Base-by-base conservation (phyloP, 2,797 vertebrate species). In the Hapalemur alaotrensis region DNA sequence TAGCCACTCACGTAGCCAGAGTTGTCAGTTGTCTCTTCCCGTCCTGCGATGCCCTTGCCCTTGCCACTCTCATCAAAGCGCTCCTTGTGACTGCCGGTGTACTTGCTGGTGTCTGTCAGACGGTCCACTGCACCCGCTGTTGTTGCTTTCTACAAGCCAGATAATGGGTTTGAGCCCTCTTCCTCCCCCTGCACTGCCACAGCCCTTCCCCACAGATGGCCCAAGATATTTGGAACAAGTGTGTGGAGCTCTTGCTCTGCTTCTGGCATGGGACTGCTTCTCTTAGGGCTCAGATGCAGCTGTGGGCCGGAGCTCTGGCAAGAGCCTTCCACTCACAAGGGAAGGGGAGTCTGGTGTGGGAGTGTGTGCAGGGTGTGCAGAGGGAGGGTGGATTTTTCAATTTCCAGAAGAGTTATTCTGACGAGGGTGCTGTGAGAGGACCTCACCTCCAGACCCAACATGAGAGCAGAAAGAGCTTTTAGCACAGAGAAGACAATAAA, bases 81-180 rank as follows among this genome's bases (percentile, higher is more conserved):
- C 97, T 99, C 99, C 98, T 99, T 99, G 98, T 99, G 99, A 28
- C 98, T 99, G 48, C 99, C 99, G 0, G 99, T 99, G 93, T 99
- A 99, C 98, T 99, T 99, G 97, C 98, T 99, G 97, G 99, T 98
- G 98, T 99, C 99, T 0, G 99, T 99, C 59, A 99, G 98, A 32
- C 98, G 98, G 13, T 98, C 97, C 0, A 99, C 98, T 2, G 93
- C 99, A 0, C 98, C 99, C 7, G 94, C 98, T 0, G 98, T 97
- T 23, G 97, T 99, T 50, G 98, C 98, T 99, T 98, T 99, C 99
- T 98, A 99, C 98, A 67, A 96, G 65, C 18, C 73, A 65, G 52
- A 82, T 89, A 23, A 22, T 12, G 13, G 2, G 23, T 61, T 9
- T 90, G 83, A 92, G 52, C 12, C 63, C 43, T 57, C 14, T 83